A percentile compares a stretch with the other conserved stretches of the same genome.
Conservation (phyloP, 2,888 invertebrate genomes). For the Actias luna region DNA sequence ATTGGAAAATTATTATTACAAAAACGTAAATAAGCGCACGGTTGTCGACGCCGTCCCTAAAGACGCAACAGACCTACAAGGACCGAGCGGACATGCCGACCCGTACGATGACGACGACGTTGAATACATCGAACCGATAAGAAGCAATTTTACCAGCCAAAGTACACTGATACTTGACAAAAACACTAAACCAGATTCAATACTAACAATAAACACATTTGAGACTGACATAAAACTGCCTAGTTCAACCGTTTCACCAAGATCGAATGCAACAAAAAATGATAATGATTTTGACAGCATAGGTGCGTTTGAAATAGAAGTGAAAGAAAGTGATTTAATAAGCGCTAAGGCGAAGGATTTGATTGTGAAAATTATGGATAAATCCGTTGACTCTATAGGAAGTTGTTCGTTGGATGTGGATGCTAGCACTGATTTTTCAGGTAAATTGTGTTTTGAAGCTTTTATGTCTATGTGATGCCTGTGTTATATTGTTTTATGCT, state of each 20-base stretch:
- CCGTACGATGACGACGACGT: constrained; percentile 72
- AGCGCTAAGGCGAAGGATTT: constrained; percentile 61
- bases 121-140: constrained; percentile 78
- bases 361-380: constrained; percentile 85
- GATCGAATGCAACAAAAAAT: constrained; percentile 46
- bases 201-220: constrained; percentile 69
- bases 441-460: constrained; percentile 71
- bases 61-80: constrained; percentile 70
- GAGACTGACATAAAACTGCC: constrained; percentile 73
- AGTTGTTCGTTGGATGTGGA: constrained; percentile 94
- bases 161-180: constrained; percentile 75
- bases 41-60: constrained; percentile 74
- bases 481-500: not conserved
- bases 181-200: constrained; percentile 63
- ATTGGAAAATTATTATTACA: constrained; percentile 75
- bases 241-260: constrained; percentile 72
- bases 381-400: constrained; percentile 91
- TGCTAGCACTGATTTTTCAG: constrained; percentile 88
- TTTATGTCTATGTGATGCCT: constrained; percentile 24
- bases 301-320: constrained; percentile 73
- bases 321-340: constrained; percentile 68
- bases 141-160: constrained; percentile 75
- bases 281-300: constrained; percentile 63
- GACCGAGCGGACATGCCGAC: constrained; percentile 68
- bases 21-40: constrained; percentile 62